Evolutionary conservation across 2,113 vertebrate species (phyloP).

Genomic region (Gallinago jamesoni): DNA sequence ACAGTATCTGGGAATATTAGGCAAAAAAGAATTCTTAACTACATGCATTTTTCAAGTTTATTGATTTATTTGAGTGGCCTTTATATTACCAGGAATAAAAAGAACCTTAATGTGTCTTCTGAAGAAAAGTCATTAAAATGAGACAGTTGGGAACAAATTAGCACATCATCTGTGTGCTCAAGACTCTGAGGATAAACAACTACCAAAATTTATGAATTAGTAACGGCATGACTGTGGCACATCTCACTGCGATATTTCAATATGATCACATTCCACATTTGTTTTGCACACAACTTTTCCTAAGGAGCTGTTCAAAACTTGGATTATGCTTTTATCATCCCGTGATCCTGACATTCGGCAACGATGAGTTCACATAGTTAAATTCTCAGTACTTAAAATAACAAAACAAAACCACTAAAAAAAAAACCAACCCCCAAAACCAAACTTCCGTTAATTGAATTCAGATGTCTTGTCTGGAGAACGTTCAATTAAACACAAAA

Average conservation of each 20-base stretch:
- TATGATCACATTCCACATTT: background rate
- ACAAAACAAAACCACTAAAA: conserved; percentile 3
- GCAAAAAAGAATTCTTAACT: background rate
- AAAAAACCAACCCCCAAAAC: background rate
- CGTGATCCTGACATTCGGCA: background rate
- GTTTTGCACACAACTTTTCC: background rate
- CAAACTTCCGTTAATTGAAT: conserved; percentile 27
- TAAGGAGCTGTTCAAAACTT: background rate
- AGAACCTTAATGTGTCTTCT: background rate
- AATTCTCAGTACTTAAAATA: conserved; percentile 30
- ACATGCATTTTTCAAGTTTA: background rate
- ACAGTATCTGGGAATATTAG: background rate
- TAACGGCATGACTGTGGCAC: background rate
- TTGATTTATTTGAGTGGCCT: background rate
- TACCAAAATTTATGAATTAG: background rate
- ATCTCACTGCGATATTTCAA: background rate
- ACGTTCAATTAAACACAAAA: background rate
- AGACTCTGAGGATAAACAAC: background rate
- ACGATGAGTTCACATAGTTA: conserved; percentile 8
- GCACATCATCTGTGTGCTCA: background rate
- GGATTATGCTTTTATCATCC: background rate
- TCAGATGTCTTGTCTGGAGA: conserved; percentile 40
- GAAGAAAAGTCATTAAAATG: background rate
- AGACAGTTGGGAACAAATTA: background rate
- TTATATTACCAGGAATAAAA: background rate